Percentiles rank a stretch among this genome's conserved stretches.
Conservation (phyloP, 2,797 vertebrate species). For the Natrix natrix region DNA sequence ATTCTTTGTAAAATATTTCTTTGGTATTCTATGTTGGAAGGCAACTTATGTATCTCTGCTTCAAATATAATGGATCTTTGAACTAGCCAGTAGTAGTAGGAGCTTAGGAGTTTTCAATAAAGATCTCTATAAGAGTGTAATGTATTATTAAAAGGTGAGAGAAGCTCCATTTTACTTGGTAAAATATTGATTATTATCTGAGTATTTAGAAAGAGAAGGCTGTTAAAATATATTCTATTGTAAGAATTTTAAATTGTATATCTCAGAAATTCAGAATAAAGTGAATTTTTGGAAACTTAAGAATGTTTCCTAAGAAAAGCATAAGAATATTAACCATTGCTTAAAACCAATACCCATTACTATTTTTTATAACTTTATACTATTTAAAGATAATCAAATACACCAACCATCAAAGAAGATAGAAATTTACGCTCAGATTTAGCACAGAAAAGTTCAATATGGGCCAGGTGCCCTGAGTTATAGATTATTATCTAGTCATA, state of each 20-base stretch:
- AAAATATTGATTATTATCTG: neutral
- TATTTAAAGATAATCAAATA: neutral
- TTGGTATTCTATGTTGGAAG: neutral
- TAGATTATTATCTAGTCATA: constrained; percentile 41
- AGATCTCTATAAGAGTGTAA: neutral
- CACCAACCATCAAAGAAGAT: neutral
- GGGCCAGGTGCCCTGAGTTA: neutral
- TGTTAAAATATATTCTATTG: neutral
- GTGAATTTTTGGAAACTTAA: neutral
- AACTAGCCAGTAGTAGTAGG: neutral
- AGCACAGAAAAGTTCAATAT: neutral
- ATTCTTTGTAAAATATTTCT: neutral
- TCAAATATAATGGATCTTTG: neutral
- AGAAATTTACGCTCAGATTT: neutral
- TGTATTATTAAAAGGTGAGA: neutral
- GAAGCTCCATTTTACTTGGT: neutral
- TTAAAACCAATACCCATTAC: neutral
- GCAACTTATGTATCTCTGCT: neutral
- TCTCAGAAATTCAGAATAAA: neutral
- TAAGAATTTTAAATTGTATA: neutral
- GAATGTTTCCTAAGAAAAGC: neutral
- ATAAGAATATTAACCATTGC: neutral
- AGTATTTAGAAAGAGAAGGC: neutral
- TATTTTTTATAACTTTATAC: neutral
- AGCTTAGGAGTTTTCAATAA: neutral